These are phyloP conservation scores for Orgyia antiqua DNA, from an alignment of 2,888 invertebrate genomes.

Conservation along the genomic window DNA sequence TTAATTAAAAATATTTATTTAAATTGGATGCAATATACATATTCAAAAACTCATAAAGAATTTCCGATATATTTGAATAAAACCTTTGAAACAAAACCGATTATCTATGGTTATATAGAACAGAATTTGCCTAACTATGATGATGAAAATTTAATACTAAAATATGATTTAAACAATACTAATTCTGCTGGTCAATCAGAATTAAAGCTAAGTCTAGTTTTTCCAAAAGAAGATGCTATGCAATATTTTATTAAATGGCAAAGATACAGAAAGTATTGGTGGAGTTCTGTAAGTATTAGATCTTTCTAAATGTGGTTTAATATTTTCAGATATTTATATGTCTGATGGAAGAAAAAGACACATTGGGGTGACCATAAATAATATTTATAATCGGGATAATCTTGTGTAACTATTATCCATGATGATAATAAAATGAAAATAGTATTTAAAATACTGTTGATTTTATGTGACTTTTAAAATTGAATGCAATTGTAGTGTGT, in stretches of 20 bases:
- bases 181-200: conserved; percentile 25
- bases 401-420: too few relatives aligned
- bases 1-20: conserved; percentile 51
- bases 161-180: conserved; percentile 26
- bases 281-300: conserved; percentile 82
- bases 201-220: conserved; percentile 57
- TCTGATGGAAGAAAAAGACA: not conserved
- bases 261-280: conserved; percentile 88
- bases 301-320: not conserved
- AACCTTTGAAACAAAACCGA: conserved; percentile 9
- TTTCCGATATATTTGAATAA: conserved; percentile 44
- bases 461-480: too few relatives aligned
- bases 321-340: not conserved
- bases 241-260: conserved; percentile 87
- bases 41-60: conserved; percentile 45
- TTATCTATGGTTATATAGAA: conserved; percentile 40
- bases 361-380: too few relatives aligned
- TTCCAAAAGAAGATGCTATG: conserved; percentile 68
- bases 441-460: too few relatives aligned
- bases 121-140: conserved; percentile 20
- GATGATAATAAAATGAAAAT: too few relatives aligned
- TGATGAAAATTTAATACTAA: conserved; percentile 23
- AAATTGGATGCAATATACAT: conserved; percentile 52
- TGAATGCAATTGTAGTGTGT: too few relatives aligned
- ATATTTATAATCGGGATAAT: too few relatives aligned